Conservation (phyloP, 2,888 invertebrate species). For the Xanthostigma xanthostigma region DNA sequence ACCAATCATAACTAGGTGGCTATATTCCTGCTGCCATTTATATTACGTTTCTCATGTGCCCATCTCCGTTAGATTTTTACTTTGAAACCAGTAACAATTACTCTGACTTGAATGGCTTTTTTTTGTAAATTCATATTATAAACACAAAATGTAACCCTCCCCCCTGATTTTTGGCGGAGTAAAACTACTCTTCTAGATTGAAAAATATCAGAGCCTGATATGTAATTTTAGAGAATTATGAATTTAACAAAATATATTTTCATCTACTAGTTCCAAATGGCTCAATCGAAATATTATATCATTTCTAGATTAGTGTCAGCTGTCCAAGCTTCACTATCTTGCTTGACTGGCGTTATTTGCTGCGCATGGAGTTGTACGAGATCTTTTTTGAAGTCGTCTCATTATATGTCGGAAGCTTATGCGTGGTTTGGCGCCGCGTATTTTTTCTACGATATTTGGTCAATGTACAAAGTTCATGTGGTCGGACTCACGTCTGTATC, state of each 20-base stretch:
- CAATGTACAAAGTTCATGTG: slow-evolving; percentile 56
- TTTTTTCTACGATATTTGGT: slow-evolving; percentile 68
- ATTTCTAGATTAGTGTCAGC: slow-evolving; percentile 50
- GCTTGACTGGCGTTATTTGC: slow-evolving; percentile 48
- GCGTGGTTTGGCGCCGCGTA: slow-evolving; percentile 69
- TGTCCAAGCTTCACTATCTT: slow-evolving; percentile 52
- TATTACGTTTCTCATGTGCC: no score
- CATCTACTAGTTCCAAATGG: not conserved
- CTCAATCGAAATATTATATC: no score
- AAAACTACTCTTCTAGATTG: no score
- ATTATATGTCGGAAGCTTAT: slow-evolving; percentile 59
- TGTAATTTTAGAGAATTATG: not conserved
- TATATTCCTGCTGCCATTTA: no score
- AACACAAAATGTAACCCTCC: no score
- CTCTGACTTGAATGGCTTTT: no score
- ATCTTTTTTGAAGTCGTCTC: slow-evolving; percentile 50
- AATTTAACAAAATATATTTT: slow-evolving; percentile 6
- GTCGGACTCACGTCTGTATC: not conserved
- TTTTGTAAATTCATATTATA: no score
- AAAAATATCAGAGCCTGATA: no score
- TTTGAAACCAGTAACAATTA: no score
- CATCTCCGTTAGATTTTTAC: no score
- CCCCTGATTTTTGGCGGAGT: no score
- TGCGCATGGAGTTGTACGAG: slow-evolving; percentile 52
- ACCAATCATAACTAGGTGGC: no score